Conservation (phyloP, 1,140 invertebrate genomes). For the Drosophila grimshawi region DNA sequence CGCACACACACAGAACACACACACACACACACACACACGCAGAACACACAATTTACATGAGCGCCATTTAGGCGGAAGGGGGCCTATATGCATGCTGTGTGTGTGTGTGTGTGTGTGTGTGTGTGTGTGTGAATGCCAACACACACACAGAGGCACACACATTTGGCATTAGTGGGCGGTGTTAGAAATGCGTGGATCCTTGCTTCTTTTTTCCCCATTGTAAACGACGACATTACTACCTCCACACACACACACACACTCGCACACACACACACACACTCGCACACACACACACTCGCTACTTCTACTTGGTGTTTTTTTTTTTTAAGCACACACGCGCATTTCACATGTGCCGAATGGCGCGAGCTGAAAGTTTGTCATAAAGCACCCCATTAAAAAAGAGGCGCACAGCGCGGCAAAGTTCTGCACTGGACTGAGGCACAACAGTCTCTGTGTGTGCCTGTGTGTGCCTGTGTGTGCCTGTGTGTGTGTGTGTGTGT, state of each 20-base stretch:
- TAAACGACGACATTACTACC: constrained; percentile 31
- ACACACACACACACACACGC: constrained; percentile 57
- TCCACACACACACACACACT: constrained; percentile 18
- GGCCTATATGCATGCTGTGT: constrained; percentile 19
- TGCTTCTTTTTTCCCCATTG: background rate
- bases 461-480: background rate
- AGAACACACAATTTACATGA: constrained; percentile 35
- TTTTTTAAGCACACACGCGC: constrained; percentile 43
- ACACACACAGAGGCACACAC: constrained; percentile 23
- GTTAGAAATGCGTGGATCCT: constrained; percentile 75
- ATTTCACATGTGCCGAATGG: constrained; percentile 55
- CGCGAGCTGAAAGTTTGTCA: constrained; percentile 80
- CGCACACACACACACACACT: constrained; percentile 34
- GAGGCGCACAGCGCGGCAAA: constrained; percentile 30
- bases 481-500: background rate
- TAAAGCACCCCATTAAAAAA: constrained; percentile 84
- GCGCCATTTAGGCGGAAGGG: background rate
- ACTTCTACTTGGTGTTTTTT: constrained; percentile 56
- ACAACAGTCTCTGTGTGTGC: background rate
- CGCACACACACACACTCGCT: constrained; percentile 8
- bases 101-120: no score
- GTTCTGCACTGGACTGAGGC: constrained; percentile 3
- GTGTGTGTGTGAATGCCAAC: constrained; percentile 16
- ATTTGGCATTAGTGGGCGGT: constrained; percentile 82
- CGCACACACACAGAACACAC: constrained; percentile 59